Evolutionary conservation across 1,140 invertebrate genomes (phyloP).

Genomic region (Bathynomus jamesi): DNA sequence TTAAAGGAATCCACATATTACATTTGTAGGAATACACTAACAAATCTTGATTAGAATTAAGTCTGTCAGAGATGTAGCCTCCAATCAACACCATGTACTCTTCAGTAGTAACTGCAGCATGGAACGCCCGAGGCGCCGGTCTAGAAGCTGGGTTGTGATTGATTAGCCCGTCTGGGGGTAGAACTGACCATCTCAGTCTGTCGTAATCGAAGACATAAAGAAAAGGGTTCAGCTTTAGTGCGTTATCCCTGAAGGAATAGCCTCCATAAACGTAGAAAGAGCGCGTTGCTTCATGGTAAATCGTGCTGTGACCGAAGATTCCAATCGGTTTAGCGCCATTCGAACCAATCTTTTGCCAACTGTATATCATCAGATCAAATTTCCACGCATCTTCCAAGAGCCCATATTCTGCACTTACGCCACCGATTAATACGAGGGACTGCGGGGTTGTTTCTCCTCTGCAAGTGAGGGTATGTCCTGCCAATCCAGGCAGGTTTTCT

Average conservation of each 20-base stretch:
- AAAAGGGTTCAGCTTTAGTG: constrained; percentile 61
- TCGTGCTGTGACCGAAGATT: constrained; percentile 82
- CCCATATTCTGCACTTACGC: constrained; percentile 69
- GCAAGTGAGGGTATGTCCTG: constrained; percentile 79
- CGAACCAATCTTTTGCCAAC: constrained; percentile 60
- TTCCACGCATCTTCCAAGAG: constrained; percentile 71
- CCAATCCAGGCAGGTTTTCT: constrained; percentile 53
- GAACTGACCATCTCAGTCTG: constrained; percentile 63
- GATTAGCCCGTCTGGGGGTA: constrained; percentile 59
- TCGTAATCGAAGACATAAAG: constrained; percentile 69
- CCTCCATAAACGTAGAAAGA: constrained; percentile 88
- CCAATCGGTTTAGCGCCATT: constrained; percentile 64
- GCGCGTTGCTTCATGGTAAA: constrained; percentile 69
- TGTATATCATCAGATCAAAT: constrained; percentile 63
- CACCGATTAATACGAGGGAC: constrained; percentile 76
- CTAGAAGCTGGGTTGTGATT: constrained; percentile 41
- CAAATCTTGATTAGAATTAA: constrained; percentile 59
- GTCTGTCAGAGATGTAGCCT: constrained; percentile 58
- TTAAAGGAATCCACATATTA: constrained; percentile 69
- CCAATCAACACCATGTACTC: constrained; percentile 86
- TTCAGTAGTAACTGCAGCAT: constrained; percentile 76
- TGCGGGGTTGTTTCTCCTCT: constrained; percentile 62
- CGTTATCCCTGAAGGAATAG: constrained; percentile 62
- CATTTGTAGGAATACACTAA: constrained; percentile 82
- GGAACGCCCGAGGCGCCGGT: constrained; percentile 71